Base-by-base conservation (phyloP, 2,888 invertebrate genomes). In the Synergus japonicus region DNA sequence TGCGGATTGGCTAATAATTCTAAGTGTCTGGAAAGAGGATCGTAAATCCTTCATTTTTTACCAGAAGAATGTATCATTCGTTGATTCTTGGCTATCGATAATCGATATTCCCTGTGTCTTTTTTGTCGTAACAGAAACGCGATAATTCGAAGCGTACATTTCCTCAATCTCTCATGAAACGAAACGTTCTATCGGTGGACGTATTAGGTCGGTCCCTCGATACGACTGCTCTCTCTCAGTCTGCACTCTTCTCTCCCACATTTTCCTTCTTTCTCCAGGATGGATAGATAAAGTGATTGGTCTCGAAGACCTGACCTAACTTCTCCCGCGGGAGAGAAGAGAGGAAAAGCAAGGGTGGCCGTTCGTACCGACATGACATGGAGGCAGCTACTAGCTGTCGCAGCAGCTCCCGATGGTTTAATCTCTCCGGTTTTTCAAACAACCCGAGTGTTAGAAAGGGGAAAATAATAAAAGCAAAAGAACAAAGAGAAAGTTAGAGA, bases 371-470 rank as follows among this genome's bases (percentile, higher is more conserved):
- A 78, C 81, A 81, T 77, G 82, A 80, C 80, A 80, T 77, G 85
- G 82, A 85, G 86, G 85, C 84, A 84, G 87, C 82, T 82, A 86
- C 84, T 85, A 86, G 83, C 85, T 86, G 87, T 88, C 86, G 84
- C 85, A 83, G 83, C 82, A 84, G 83, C 85, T 85, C 84, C 81
- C 85, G 86, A 89, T 87, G 88, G 87, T 88, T 90, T 89, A 90
- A 91, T 91, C 89, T 86, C 85, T 82, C 79, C 78, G 83, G 82
- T 86, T 90, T 89, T 89, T 87, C 84, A 79, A 80, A 81, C n/a
- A 49, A 54, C 37, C 15, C 5, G 41, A 73, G 37, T 73, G 29
- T 73, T 54, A 54, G 54, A 73, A 76, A 29, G 15, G 63, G 0
- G 43, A 76, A 76, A 76, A 58, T 12, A 54, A 63, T 22, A 29